phyloP scores from a whole-genome alignment of 2,888 invertebrate species.

The Leptopterna dolabrata region DNA sequence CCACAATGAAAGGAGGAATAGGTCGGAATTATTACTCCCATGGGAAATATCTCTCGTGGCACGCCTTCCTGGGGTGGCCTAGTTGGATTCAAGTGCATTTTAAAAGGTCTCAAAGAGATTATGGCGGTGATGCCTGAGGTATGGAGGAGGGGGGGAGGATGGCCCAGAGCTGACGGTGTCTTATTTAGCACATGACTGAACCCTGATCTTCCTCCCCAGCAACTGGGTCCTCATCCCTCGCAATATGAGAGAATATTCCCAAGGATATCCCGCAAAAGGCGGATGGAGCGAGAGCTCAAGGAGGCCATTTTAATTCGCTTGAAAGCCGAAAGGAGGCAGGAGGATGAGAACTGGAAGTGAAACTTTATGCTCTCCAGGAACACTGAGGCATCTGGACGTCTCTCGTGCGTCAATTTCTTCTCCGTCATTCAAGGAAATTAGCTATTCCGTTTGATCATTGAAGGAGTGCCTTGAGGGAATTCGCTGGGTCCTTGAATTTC shows the following conservation, averaged over 20 bases:
- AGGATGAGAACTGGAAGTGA: background rate
- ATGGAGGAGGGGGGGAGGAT: background rate
- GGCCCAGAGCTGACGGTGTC: background rate
- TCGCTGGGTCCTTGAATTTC: too few species aligned
- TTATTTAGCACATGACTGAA: slow-evolving; percentile 36
- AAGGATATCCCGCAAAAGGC: background rate
- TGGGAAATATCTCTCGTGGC: background rate
- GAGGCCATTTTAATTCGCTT: slow-evolving; percentile 22
- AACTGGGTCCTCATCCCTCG: background rate
- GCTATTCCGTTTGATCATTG: background rate
- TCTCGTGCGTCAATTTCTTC: background rate
- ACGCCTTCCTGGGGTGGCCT: background rate
- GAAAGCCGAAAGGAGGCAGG: slow-evolving; percentile 14
- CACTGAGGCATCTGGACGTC: background rate
- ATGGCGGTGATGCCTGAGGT: background rate
- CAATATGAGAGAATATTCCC: slow-evolving; percentile 19
- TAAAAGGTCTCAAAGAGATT: slow-evolving; percentile 28
- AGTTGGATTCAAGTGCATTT: slow-evolving; percentile 14
- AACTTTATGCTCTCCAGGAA: background rate
- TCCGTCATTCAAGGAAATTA: background rate
- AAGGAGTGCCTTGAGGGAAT: background rate
- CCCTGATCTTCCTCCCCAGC: background rate
- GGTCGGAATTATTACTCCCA: background rate
- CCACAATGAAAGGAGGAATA: background rate
- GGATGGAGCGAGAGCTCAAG: background rate